Conservation (phyloP, 2,888 invertebrate species). For the Aricia artaxerxes region DNA sequence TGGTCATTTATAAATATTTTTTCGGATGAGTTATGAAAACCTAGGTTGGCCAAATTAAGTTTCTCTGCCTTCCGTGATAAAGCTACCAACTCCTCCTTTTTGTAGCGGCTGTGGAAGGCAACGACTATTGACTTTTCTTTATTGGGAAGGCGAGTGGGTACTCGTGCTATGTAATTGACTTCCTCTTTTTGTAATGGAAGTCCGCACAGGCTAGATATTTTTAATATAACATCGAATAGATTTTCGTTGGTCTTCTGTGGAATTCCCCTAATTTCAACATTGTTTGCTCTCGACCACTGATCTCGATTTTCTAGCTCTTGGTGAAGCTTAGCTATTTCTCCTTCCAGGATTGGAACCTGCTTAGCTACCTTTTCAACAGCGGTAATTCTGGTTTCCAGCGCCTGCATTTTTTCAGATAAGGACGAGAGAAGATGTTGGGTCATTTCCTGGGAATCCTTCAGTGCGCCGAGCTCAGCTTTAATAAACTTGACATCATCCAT, state of each 20-base stretch:
- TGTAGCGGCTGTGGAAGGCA: neutral
- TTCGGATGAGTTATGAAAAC: too few species aligned
- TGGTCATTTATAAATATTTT: too few species aligned
- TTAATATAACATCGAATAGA: neutral
- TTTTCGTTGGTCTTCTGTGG: conserved; percentile 29
- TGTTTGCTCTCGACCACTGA: conserved; percentile 30
- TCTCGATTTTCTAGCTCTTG: conserved; percentile 24
- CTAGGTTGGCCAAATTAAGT: neutral
- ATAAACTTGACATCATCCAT: neutral
- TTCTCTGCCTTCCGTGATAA: neutral
- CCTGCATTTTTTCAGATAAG: neutral
- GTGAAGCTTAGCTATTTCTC: neutral
- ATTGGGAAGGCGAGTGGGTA: neutral
- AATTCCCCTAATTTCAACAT: conserved; percentile 1
- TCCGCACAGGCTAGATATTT: neutral
- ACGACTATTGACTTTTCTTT: conserved; percentile 6
- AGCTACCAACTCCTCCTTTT: neutral
- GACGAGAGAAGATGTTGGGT: neutral
- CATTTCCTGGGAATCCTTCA: neutral
- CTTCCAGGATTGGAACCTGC: neutral
- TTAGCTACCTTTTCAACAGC: neutral
- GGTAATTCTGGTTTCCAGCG: neutral
- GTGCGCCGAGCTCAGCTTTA: neutral
- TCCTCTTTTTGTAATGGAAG: neutral
- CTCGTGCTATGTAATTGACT: neutral